These are phyloP conservation scores for Deilephila porcellus DNA, from an alignment of 2,888 invertebrate species.

Conservation along the genomic window DNA sequence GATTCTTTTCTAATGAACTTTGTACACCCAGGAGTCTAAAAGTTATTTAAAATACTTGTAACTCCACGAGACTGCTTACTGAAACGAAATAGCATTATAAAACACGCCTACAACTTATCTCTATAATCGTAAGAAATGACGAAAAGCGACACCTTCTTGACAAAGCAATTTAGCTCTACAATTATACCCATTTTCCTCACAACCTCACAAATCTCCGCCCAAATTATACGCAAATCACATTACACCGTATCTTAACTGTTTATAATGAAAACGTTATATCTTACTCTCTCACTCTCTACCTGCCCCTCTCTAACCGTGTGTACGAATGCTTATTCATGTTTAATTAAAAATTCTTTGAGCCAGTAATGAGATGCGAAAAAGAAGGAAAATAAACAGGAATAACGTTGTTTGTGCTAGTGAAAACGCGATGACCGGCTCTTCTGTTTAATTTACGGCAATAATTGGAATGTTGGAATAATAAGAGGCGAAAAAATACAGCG, in stretches of 20 bases:
- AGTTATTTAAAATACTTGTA: no score
- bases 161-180: constrained; percentile 11
- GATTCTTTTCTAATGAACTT: no score
- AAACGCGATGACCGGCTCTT: not conserved
- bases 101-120: not conserved
- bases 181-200: not conserved
- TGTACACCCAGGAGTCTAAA: no score
- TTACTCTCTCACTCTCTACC: not conserved
- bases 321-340: not conserved
- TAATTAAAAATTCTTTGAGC: constrained; percentile 23
- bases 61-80: no score
- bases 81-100: no score
- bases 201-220: not conserved
- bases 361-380: constrained; percentile 5
- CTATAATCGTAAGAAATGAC: not conserved
- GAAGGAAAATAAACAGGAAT: not conserved
- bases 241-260: constrained; percentile 1
- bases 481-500: not conserved
- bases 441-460: constrained; percentile 3
- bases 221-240: constrained; percentile 19
- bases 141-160: not conserved
- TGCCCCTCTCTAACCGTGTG: not conserved
- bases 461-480: not conserved
- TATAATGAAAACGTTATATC: not conserved
- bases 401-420: not conserved